These are phyloP conservation scores for Eurytoma adleriae DNA, from an alignment of 2,888 invertebrate species.

Conservation along the genomic window DNA sequence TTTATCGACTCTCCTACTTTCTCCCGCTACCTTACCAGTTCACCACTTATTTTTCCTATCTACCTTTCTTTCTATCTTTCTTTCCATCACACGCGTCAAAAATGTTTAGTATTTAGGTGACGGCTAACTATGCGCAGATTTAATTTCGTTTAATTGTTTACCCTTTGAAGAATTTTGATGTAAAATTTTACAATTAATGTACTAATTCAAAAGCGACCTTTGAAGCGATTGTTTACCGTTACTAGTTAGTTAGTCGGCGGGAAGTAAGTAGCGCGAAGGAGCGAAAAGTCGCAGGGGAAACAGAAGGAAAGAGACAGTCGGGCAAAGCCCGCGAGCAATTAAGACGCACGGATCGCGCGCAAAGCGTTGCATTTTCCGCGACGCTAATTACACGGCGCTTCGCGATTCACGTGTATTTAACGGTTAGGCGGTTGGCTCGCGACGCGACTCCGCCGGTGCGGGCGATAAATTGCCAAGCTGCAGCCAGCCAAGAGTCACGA, in stretches of 20 bases:
- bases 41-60: neutral
- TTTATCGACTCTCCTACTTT: no score
- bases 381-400: slow-evolving; percentile 67
- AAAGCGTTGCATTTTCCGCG: slow-evolving; percentile 64
- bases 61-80: neutral
- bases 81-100: no score
- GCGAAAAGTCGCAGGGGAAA: neutral
- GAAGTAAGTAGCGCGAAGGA: slow-evolving; percentile 9
- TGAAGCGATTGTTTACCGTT: no score
- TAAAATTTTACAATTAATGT: no score
- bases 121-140: no score
- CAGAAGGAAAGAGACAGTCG: neutral
- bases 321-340: slow-evolving; percentile 56
- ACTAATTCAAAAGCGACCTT: no score
- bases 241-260: neutral
- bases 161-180: no score
- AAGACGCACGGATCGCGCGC: slow-evolving; percentile 63
- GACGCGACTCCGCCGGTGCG: slow-evolving; percentile 25
- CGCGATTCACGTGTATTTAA: slow-evolving; percentile 66
- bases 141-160: no score
- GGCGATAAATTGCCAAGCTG: slow-evolving; percentile 66
- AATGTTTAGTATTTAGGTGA: no score
- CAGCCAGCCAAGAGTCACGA: slow-evolving; percentile 49
- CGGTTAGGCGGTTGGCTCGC: slow-evolving; percentile 58
- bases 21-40: neutral